Conservation (phyloP, 2,888 invertebrate species). For the Xestia rhomboidea region DNA sequence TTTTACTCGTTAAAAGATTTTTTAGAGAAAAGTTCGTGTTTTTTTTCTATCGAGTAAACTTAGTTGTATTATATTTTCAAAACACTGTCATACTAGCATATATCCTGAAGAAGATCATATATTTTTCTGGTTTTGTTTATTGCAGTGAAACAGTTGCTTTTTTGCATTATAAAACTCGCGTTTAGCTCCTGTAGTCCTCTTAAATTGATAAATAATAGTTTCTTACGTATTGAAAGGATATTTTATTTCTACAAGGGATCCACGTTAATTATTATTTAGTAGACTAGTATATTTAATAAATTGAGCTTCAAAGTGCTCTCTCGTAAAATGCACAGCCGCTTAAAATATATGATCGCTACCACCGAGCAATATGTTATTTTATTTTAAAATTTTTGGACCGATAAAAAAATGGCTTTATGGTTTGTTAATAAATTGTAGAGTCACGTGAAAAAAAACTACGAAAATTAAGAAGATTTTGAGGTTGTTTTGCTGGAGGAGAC, state of each 20-base stretch:
- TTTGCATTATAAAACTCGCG: too few relatives aligned
- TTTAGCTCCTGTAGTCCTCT: too few relatives aligned
- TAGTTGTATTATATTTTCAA: too few relatives aligned
- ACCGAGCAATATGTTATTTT: constrained; percentile 22
- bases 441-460: not conserved
- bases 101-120: too few relatives aligned
- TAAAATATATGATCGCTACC: constrained; percentile 47
- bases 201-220: not conserved
- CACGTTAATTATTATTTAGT: not conserved
- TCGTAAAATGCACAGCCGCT: constrained; percentile 49
- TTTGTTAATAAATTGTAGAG: not conserved
- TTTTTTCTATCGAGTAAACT: too few relatives aligned
- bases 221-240: not conserved
- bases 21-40: too few relatives aligned
- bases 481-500: not conserved
- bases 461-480: not conserved
- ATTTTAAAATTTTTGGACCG: not conserved
- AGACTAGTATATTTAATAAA: constrained; percentile 40
- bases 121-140: too few relatives aligned
- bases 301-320: constrained; percentile 32
- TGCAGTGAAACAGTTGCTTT: too few relatives aligned
- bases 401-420: not conserved
- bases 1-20: too few relatives aligned
- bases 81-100: too few relatives aligned
- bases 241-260: constrained; percentile 10